Base-by-base conservation (phyloP, 2,797 vertebrate species). In the Aldrovandia affinis region DNA sequence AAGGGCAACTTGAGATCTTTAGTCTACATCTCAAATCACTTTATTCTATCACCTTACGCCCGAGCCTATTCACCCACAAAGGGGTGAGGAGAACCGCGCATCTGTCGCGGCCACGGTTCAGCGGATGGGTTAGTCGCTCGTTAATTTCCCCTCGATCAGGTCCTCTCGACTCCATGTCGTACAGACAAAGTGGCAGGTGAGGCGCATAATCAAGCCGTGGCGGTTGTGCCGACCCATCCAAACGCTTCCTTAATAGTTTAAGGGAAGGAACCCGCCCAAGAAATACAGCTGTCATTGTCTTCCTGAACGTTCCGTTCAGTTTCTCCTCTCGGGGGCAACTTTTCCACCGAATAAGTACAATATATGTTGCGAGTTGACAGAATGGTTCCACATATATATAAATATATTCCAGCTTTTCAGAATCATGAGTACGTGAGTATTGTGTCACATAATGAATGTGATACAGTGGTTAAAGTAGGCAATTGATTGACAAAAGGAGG, bases 391-490 rank as follows among this genome's bases (percentile, higher is more conserved):
- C 82, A 90, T 85, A 83, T 82, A 85, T 86, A 83, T 89, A 92
- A 93, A 94, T 92, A 92, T 88, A 92, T 95, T 94, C 91, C 92
- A 93, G 85, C 88, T 90, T 84, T 82, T 81, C 75, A 65, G 42
- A 54, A 65, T 80, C 78, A 82, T 77, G 83, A 57, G 15, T 28
- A 50, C 47, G 9, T 14, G 55, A 57, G 15, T 50, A 6, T 73
- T 18, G 8, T 33, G 25, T 10, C n/a, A 4, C 36, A 73, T 73
- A 22, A 50, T n/a, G 22, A 33, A 80, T 80, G 47, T 77, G 73
- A 77, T 9, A 47, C 25, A 47, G 25, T 20, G 10, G 39, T 39
- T 44, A 44, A n/a, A 52, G 47, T 54, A 28, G n/a, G 47, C 22
- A 20, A 75, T 77, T 25, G 20, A 22, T 36, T 52, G 28, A 52